These are phyloP conservation scores for Drosophila gunungcola DNA, from an alignment of 1,140 invertebrate genomes.

Conservation along the genomic window DNA sequence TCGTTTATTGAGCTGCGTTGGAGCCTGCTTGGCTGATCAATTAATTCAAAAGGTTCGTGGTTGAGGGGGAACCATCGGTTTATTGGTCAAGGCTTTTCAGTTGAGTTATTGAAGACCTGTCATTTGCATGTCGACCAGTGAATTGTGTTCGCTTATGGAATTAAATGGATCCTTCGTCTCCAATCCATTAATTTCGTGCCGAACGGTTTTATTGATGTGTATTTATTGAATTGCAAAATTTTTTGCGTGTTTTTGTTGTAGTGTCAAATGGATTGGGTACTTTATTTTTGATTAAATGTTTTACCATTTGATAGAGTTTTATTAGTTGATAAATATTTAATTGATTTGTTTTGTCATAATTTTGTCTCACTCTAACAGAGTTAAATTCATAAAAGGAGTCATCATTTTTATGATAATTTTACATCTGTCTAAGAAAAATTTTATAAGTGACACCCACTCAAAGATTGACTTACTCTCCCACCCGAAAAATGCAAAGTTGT, in stretches of 20 bases:
- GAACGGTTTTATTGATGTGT: conserved; percentile 24
- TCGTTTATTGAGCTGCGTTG: conserved; percentile 55
- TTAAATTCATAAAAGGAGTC: too few relatives aligned
- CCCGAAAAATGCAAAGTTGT: not conserved
- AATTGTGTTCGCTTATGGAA: conserved; percentile 52
- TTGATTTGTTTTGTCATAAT: too few relatives aligned
- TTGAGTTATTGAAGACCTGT: conserved; percentile 50
- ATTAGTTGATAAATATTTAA: too few relatives aligned
- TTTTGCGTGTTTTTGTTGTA: conserved; percentile 6
- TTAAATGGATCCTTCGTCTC: conserved; percentile 42
- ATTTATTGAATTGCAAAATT: conserved; percentile 37
- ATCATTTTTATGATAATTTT: conserved; percentile 1
- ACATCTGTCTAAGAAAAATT: conserved; percentile 4
- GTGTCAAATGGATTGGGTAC: not conserved
- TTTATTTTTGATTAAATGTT: too few relatives aligned
- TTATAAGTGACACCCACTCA: conserved; percentile 6
- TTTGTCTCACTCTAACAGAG: too few relatives aligned
- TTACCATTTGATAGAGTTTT: too few relatives aligned
- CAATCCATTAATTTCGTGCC: conserved; percentile 39
- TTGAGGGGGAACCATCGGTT: conserved; percentile 6
- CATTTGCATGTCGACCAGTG: conserved; percentile 62
- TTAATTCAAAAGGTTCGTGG: conserved; percentile 62
- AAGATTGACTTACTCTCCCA: not conserved
- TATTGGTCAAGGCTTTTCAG: conserved; percentile 40
- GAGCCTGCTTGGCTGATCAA: conserved; percentile 52